Evolutionary conservation across 1,140 invertebrate species (phyloP), one percentile per base, ranked within the genome.

Genomic region (Drosophila suzukii): DNA sequence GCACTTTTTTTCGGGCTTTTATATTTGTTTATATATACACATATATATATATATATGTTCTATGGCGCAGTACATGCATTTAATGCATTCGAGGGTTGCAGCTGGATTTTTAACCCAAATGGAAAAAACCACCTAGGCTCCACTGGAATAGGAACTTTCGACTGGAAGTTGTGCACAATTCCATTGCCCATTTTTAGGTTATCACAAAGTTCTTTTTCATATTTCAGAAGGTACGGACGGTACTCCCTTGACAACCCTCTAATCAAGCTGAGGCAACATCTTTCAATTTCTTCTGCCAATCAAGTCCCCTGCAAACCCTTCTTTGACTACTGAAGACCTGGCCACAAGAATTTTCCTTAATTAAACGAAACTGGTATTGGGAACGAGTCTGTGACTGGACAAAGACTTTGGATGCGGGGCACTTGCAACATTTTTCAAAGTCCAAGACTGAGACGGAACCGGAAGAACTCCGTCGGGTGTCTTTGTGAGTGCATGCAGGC

Each of bases 281-380:
- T 75, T 84, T 76, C 65, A 63, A 56, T 72, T 71, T 41, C 56
- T 67, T 76, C 75, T 72, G 68, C 58, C 82, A 75, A 81, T 60
- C 47, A 6, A 61, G 39, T 36, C 11, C 20, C 56, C 13, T 59
- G 11, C 44, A 30, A 17, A 4, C 27, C 13, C 10, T 32, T 32
- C 43, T 41, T 66, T 55, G 50, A 24, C 65, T 36, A 78, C 67
- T 82, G 79, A 75, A 78, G 61, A 70, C 57, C 57, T 55, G 49
- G 75, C 75, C 79, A 76, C 78, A 84, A 79, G 89, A 79, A 83
- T 74, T 80, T 83, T 71, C 61, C 75, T 89, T 88, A 88, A 88
- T 88, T 88, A 88, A 88, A 83, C 49, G 75, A 60, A 79, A 88
- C 66, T 78, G 47, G 75, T 53, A 51, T 63, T 55, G 68, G 12